phyloP scores from a whole-genome alignment of 23 tunicate species.

The Botrylloides violaceus region DNA sequence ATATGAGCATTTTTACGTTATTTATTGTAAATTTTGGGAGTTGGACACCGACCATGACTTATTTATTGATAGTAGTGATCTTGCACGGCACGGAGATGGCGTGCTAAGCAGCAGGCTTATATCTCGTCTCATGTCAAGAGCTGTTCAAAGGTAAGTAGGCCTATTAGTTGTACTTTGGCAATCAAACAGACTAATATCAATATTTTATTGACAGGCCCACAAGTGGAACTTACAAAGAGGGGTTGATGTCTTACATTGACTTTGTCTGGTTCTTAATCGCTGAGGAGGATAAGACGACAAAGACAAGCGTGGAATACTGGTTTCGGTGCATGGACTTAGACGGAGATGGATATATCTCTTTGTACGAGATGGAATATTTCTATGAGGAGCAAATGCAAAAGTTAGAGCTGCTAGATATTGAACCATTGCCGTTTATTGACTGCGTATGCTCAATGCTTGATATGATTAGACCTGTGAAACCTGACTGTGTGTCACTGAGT shows the following conservation, averaged over 20 bases:
- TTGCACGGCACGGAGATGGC: slow-evolving; percentile 68
- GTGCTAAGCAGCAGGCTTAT: slow-evolving; percentile 57
- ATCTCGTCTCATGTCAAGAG: slow-evolving; percentile 89
- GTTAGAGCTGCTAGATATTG: slow-evolving; percentile 89
- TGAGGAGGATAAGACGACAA: slow-evolving; percentile 86
- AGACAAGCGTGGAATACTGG: slow-evolving; percentile 90
- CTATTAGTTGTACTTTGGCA: not conserved
- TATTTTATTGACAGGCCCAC: too few species aligned
- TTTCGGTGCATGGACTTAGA: slow-evolving; percentile 96
- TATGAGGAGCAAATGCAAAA: slow-evolving; percentile 88
- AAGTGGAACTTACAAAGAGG: not conserved
- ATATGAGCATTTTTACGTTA: slow-evolving; percentile 96
- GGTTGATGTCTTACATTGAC: slow-evolving; percentile 85
- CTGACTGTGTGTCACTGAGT: slow-evolving; percentile 46
- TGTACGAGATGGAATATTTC: slow-evolving; percentile 97
- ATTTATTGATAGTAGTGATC: slow-evolving; percentile 59
- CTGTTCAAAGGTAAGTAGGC: slow-evolving; percentile 85
- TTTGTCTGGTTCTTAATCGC: slow-evolving; percentile 95
- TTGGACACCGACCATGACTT: slow-evolving; percentile 97
- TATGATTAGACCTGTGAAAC: slow-evolving; percentile 76
- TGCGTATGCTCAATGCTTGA: slow-evolving; percentile 94
- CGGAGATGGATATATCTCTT: slow-evolving; percentile 92
- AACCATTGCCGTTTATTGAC: slow-evolving; percentile 91
- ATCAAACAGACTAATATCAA: not conserved
- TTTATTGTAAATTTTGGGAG: slow-evolving; percentile 99